Conservation (phyloP, 2,888 invertebrate species). For the Sclerodermus sp. region DNA sequence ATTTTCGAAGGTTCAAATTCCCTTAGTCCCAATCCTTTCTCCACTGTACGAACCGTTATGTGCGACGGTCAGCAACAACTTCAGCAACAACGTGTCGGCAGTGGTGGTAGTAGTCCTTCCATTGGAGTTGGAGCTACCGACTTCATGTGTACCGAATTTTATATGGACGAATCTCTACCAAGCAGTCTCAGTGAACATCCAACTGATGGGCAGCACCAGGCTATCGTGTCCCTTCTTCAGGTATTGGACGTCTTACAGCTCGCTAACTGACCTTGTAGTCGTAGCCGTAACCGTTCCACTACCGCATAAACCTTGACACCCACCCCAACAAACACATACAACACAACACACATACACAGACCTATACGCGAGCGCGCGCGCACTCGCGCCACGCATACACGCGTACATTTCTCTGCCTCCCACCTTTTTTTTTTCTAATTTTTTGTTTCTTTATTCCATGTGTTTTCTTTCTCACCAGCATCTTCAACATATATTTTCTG, state of each 20-base stretch:
- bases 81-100: constrained; percentile 43
- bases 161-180: constrained; percentile 86
- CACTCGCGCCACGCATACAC: too few relatives aligned
- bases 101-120: constrained; percentile 52
- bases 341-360: too few relatives aligned
- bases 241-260: constrained; percentile 54
- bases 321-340: too few relatives aligned
- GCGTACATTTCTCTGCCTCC: too few relatives aligned
- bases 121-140: constrained; percentile 60
- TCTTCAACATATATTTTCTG: too few relatives aligned
- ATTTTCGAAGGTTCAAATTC: constrained; percentile 23
- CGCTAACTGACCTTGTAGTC: constrained; percentile 43
- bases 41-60: constrained; percentile 35
- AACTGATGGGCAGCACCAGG: constrained; percentile 58
- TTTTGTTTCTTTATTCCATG: too few relatives aligned
- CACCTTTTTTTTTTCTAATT: too few relatives aligned
- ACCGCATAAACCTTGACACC: constrained; percentile 13
- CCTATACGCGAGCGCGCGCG: too few relatives aligned
- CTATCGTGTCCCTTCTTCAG: constrained; percentile 57
- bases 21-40: constrained; percentile 28
- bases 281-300: constrained; percentile 48
- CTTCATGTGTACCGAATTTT: constrained; percentile 81
- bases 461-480: too few relatives aligned
- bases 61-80: constrained; percentile 55
- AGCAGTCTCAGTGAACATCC: constrained; percentile 77